These are phyloP conservation scores for Meandrusa payeni DNA, from an alignment of 2,888 invertebrate genomes.

Conservation along the genomic window DNA sequence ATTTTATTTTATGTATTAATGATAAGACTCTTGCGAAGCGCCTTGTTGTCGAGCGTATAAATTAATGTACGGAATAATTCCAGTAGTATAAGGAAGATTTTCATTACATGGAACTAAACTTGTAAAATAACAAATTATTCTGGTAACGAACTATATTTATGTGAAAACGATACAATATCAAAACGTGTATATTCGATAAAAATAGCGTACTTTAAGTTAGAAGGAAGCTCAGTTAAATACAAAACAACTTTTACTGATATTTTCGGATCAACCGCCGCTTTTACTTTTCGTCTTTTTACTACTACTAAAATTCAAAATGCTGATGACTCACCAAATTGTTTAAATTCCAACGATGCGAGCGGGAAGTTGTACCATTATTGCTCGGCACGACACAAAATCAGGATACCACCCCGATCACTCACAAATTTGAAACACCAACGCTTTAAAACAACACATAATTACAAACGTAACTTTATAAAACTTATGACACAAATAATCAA, in stretches of 20 bases:
- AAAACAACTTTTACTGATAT: constrained; percentile 28
- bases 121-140: background rate
- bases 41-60: no score
- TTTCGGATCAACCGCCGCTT: constrained; percentile 20
- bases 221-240: constrained; percentile 11
- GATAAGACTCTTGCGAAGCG: no score
- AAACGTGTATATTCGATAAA: constrained; percentile 4
- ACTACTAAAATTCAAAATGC: constrained; percentile 42
- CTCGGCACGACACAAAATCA: constrained; percentile 62
- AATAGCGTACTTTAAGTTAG: constrained; percentile 7
- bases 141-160: background rate
- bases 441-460: constrained; percentile 55
- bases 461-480: constrained; percentile 29
- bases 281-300: constrained; percentile 15
- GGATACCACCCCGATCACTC: constrained; percentile 69
- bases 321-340: constrained; percentile 78
- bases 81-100: no score
- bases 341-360: constrained; percentile 75
- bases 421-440: constrained; percentile 54
- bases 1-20: no score
- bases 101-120: no score
- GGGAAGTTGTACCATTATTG: constrained; percentile 71
- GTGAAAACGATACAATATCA: background rate
- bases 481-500: constrained; percentile 45
- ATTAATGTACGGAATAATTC: constrained; percentile 3